These are phyloP conservation scores for Drosophila parabipectinata DNA, from an alignment of 1,140 invertebrate species.

Conservation along the genomic window DNA sequence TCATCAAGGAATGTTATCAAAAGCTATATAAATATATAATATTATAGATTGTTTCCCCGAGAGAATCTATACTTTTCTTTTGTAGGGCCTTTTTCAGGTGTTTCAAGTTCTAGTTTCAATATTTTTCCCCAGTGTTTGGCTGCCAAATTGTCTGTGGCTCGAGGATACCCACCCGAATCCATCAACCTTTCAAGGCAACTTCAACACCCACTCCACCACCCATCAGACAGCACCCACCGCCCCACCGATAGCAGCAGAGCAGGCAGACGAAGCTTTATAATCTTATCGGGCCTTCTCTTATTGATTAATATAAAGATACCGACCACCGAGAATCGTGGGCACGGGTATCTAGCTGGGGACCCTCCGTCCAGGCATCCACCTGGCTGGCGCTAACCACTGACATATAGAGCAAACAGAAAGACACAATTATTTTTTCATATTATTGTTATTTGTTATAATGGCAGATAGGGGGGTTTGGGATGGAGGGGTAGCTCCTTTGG, in stretches of 20 bases:
- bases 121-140: neutral
- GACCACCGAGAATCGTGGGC: constrained; percentile 32
- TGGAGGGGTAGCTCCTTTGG: constrained; percentile 35
- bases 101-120: neutral
- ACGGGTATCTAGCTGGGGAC: constrained; percentile 42
- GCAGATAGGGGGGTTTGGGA: constrained; percentile 31
- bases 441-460: constrained; percentile 59
- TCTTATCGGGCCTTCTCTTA: constrained; percentile 73
- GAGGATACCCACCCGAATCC: constrained; percentile 13
- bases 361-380: constrained; percentile 9
- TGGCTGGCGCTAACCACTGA: constrained; percentile 58
- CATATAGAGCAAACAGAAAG: constrained; percentile 56
- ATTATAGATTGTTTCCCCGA: neutral
- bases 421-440: constrained; percentile 60
- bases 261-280: constrained; percentile 43
- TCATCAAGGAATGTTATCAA: constrained; percentile 14
- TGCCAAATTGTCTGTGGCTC: neutral
- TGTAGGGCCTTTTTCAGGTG: no score
- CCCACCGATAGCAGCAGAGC: constrained; percentile 9
- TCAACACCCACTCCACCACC: neutral
- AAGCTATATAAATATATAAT: neutral
- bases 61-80: no score
- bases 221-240: neutral
- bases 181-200: neutral
- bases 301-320: constrained; percentile 76